phyloP scores from a whole-genome alignment of 2,113 vertebrate genomes.

The Melierax canorus region DNA sequence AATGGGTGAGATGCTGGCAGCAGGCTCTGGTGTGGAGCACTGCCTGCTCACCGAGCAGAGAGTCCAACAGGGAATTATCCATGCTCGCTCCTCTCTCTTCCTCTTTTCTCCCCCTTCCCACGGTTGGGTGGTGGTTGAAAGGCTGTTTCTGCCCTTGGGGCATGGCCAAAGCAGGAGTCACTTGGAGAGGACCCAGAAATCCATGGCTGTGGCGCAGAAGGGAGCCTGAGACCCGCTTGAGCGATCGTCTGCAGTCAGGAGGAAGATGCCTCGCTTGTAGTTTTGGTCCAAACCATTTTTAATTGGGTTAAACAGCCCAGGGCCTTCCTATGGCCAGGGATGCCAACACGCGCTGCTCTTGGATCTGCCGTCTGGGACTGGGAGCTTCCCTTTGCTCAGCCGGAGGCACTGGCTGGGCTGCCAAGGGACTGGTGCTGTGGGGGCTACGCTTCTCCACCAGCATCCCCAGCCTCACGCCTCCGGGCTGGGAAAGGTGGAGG shows the following conservation, averaged over 20 bases:
- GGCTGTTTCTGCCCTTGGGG: not conserved
- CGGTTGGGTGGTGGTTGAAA: not conserved
- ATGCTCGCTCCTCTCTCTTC: rapidly evolving
- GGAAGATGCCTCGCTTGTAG: not conserved
- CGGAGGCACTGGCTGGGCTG: not conserved
- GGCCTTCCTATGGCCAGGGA: not conserved
- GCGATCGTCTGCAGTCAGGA: rapidly evolving
- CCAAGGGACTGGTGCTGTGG: not conserved
- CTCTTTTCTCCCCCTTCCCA: not conserved
- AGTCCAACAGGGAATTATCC: not conserved
- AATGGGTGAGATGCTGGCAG: not conserved
- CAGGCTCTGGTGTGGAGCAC: not conserved
- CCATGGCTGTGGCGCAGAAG: rapidly evolving
- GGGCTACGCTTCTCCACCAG: not conserved
- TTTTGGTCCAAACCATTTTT: not conserved
- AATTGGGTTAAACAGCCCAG: slow-evolving; percentile 14
- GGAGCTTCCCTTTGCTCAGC: not conserved
- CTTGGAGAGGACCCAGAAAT: not conserved
- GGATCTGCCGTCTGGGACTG: not conserved
- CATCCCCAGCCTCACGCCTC: rapidly evolving
- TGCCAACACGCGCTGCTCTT: not conserved
- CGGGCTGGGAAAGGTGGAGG: rapidly evolving
- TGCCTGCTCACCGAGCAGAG: not conserved
- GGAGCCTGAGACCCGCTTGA: not conserved
- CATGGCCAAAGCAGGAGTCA: not conserved